phyloP scores from a whole-genome alignment of 2,113 vertebrate genomes.

The Coptodon bakossiorum region DNA sequence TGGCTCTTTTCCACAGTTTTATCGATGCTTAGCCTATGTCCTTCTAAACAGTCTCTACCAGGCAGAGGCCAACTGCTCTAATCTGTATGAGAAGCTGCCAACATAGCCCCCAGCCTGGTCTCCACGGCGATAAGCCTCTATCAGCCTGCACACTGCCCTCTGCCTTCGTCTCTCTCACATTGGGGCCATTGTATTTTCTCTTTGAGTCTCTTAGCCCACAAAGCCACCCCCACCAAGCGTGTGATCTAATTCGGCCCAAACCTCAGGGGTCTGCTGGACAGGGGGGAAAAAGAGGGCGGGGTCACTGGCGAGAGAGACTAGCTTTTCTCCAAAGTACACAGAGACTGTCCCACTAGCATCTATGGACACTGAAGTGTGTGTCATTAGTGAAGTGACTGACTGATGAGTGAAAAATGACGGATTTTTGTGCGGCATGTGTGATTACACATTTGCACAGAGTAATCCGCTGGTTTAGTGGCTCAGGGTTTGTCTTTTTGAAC shows the following conservation, averaged over 20 bases:
- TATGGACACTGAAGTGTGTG: neutral
- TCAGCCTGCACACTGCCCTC: slow-evolving; percentile 30
- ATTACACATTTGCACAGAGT: slow-evolving; percentile 21
- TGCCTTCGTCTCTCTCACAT: slow-evolving; percentile 56
- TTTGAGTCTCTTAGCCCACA: slow-evolving; percentile 55
- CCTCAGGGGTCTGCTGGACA: slow-evolving; percentile 54
- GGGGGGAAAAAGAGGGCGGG: neutral
- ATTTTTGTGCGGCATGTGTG: neutral
- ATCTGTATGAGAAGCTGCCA: slow-evolving; percentile 42
- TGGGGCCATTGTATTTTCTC: slow-evolving; percentile 65
- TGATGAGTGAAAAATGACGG: neutral
- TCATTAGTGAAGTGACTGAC: neutral
- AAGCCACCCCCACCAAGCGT: slow-evolving; percentile 63
- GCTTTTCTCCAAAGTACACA: neutral
- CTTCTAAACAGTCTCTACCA: slow-evolving; percentile 5
- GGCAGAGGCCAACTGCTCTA: slow-evolving; percentile 25
- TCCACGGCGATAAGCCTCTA: slow-evolving; percentile 62
- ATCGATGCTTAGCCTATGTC: slow-evolving; percentile 8
- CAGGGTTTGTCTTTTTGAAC: slow-evolving; percentile 42
- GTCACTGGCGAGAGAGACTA: neutral
- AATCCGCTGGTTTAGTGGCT: slow-evolving; percentile 33
- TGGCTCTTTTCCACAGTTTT: slow-evolving; percentile 19
- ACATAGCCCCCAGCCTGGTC: slow-evolving; percentile 59
- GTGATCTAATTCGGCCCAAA: slow-evolving; percentile 65
- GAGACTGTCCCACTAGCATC: neutral